Conservation (phyloP, 2,797 vertebrate species). For the Trichosurus vulpecula region DNA sequence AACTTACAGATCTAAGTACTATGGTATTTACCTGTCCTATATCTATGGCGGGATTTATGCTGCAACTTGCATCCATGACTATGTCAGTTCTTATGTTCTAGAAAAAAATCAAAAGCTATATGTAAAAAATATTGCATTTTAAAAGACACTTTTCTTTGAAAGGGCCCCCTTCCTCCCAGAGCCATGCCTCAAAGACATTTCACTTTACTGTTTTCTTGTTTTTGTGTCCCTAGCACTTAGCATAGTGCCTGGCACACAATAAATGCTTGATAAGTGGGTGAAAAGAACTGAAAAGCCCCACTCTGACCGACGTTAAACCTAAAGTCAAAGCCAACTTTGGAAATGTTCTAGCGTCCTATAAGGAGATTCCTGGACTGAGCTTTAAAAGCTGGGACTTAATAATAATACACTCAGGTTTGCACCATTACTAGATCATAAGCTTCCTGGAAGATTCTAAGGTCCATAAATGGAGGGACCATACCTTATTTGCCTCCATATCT, state of each 20-base stretch:
- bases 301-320: not conserved
- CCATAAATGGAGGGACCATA: not conserved
- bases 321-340: not conserved
- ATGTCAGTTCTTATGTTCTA: constrained; percentile 84
- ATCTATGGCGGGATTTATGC: constrained; percentile 83
- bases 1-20: no score
- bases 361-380: not conserved
- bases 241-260: not conserved
- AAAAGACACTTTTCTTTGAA: not conserved
- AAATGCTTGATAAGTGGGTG: not conserved
- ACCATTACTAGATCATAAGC: not conserved
- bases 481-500: not conserved
- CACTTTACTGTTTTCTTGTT: not conserved
- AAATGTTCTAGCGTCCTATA: not conserved
- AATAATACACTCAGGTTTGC: not conserved
- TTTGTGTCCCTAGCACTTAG: not conserved
- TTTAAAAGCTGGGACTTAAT: not conserved
- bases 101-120: constrained; percentile 52
- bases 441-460: not conserved
- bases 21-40: constrained; percentile 81
- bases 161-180: not conserved
- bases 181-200: not conserved
- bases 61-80: constrained; percentile 80
- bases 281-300: not conserved
- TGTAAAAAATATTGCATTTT: constrained; percentile 25